Percentiles rank a stretch among this genome's conserved stretches.
These are phyloP conservation scores for Acleris cristana DNA, from an alignment of 2,888 invertebrate genomes.

Conservation along the genomic window DNA sequence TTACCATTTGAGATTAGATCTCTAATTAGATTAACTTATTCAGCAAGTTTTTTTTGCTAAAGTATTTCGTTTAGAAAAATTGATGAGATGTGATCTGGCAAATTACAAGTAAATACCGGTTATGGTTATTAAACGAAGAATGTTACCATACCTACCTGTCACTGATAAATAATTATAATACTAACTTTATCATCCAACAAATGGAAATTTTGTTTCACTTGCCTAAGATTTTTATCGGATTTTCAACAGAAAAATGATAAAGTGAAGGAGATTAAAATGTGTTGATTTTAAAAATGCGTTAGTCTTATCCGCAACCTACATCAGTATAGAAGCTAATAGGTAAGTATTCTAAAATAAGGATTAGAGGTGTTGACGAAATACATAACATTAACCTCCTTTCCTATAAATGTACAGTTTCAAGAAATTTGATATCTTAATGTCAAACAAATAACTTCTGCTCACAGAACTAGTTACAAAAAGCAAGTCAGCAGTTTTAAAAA, in stretches of 20 bases:
- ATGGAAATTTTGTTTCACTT: not conserved
- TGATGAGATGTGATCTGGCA: conserved; percentile 22
- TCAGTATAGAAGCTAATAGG: conserved; percentile 13
- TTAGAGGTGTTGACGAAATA: conserved; percentile 30
- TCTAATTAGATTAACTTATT: conserved; percentile 40
- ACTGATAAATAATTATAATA: not conserved
- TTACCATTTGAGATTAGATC: conserved; percentile 36
- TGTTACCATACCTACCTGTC: not conserved
- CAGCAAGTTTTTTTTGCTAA: conserved; percentile 28
- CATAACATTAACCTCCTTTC: conserved; percentile 35
- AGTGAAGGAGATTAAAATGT: no score
- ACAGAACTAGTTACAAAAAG: conserved; percentile 11
- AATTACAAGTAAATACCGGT: conserved; percentile 4
- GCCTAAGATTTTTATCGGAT: no score
- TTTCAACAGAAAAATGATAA: no score
- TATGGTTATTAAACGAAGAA: not conserved
- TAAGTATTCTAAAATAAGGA: conserved; percentile 29
- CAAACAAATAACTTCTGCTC: conserved; percentile 32
- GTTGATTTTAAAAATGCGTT: no score
- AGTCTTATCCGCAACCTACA: conserved; percentile 12
- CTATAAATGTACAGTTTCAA: conserved; percentile 14
- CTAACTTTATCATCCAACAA: no score
- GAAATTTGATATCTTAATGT: conserved; percentile 16
- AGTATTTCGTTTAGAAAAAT: conserved; percentile 16
- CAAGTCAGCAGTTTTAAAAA: conserved; percentile 25